Base-by-base conservation (phyloP, 1,140 invertebrate species). In the Branchinecta lynchi region DNA sequence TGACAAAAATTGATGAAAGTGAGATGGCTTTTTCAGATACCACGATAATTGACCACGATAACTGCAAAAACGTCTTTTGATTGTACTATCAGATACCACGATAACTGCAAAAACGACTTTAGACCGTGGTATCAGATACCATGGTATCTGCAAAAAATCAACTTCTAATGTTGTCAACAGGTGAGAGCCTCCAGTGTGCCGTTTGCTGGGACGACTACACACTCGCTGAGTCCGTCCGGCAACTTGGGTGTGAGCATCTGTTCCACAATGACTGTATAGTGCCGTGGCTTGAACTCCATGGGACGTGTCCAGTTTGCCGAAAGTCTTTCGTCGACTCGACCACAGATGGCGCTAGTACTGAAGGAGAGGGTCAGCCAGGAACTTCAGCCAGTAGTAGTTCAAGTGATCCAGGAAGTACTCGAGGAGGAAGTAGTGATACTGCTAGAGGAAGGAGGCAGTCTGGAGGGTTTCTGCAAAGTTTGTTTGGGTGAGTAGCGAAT, bases 161-260 rank as follows among this genome's bases (percentile, higher is more conserved):
- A n/a, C n/a, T n/a, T n/a, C n/a, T n/a, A n/a, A n/a, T 46, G 12
- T 67, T 15, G 70, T 68, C 74, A 71, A 66, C 74, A 88, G 87
- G 88, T 73, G 81, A 84, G 44, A 89, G 88, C 76, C 80, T 92
- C 10, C 91, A 97, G 75, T 99, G 96, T 80, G 93, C 93, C 5
- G 90, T 98, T 7, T 99, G 95, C 79, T 96, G 96, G 93, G 95
- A 98, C 75, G 89, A 93, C 77, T 95, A 94, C 77, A 80, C 82
- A 74, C 75, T 90, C 74, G 85, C 86, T 65, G 93, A 97, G 81
- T 83, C 84, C 67, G 93, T 96, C 8, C 86, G 88, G 72, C 85
- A 89, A 75, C 81, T 98, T 76, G 86, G 89, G 45, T 98, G 95
- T 81, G 84, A 88, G 75, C 95, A 98, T 80, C 81, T 93, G 66